A percentile compares a stretch with the other conserved stretches of the same genome.
Conservation (phyloP, 2,113 vertebrate species). For the Rhynchopsitta pachyrhyncha region DNA sequence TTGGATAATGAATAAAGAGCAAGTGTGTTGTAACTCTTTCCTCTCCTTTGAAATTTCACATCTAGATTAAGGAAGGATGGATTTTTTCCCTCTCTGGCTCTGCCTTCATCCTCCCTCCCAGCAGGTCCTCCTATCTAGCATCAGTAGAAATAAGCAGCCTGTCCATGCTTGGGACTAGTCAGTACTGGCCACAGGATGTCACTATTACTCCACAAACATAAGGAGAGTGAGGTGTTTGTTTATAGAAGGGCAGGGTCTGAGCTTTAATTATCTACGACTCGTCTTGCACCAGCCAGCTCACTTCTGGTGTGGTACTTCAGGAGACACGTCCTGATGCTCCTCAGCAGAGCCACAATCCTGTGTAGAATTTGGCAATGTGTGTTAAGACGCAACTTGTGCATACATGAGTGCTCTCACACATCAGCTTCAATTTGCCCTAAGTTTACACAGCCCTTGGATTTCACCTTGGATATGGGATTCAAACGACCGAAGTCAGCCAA, state of each 20-base stretch:
- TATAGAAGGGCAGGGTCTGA: background rate
- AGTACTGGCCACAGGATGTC: slow-evolving; percentile 73
- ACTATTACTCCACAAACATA: slow-evolving; percentile 73
- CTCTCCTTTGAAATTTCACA: slow-evolving; percentile 14
- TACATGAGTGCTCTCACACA: rapidly evolving
- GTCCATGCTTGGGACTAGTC: slow-evolving; percentile 54
- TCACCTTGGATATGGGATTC: slow-evolving; percentile 21
- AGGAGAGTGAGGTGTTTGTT: slow-evolving; percentile 29
- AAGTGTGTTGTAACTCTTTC: slow-evolving; percentile 33
- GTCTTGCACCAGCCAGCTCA: rapidly evolving
- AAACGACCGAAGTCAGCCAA: background rate
- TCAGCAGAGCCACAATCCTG: background rate
- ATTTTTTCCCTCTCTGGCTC: background rate
- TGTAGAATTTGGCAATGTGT: rapidly evolving
- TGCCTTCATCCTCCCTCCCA: background rate
- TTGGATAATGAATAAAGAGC: slow-evolving; percentile 45
- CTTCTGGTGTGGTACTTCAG: background rate
- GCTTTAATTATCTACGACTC: background rate
- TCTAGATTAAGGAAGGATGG: background rate
- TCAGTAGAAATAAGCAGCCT: background rate
- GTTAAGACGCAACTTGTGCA: background rate
- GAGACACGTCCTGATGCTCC: background rate
- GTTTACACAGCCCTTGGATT: slow-evolving; percentile 9
- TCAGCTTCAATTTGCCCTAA: background rate
- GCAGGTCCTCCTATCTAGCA: background rate